Conservation (phyloP, 2,113 vertebrate species). For the Hassar affinis region DNA sequence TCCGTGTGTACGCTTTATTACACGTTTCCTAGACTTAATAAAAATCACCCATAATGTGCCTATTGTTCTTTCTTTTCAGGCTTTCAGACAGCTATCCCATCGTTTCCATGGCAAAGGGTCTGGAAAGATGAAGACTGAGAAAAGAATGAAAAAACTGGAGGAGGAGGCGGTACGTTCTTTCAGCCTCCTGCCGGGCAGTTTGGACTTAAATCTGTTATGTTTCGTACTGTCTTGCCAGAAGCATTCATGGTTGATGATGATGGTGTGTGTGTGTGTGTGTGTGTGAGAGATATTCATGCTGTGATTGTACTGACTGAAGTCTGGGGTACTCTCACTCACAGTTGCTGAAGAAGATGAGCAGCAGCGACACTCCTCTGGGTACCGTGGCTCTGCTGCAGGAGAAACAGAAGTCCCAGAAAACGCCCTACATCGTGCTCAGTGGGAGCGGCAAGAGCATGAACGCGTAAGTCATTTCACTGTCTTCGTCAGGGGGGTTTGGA, state of each 20-base stretch:
- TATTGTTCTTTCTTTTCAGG: slow-evolving; percentile 60
- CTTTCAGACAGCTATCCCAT: slow-evolving; percentile 90
- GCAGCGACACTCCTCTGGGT: slow-evolving; percentile 88
- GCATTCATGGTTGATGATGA: not conserved
- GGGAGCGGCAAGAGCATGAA: slow-evolving; percentile 95
- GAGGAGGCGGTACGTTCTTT: slow-evolving; percentile 79
- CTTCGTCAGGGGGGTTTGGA: not conserved
- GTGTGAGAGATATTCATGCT: not conserved
- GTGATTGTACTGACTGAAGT: not conserved
- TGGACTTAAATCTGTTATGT: not conserved
- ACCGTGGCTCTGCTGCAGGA: slow-evolving; percentile 92
- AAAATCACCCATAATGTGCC: not conserved
- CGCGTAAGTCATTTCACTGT: slow-evolving; percentile 65
- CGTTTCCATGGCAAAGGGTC: slow-evolving; percentile 90
- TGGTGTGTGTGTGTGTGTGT: not conserved
- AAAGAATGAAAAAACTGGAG: slow-evolving; percentile 90
- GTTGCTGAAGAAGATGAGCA: slow-evolving; percentile 95
- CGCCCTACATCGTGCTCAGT: slow-evolving; percentile 88
- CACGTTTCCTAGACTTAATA: not conserved
- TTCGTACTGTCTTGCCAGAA: not conserved
- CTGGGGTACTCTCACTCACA: slow-evolving; percentile 44
- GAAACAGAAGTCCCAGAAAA: slow-evolving; percentile 94
- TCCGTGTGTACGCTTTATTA: slow-evolving; percentile 38
- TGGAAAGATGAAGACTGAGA: slow-evolving; percentile 91
- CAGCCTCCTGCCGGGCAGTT: not conserved